phyloP scores from a whole-genome alignment of 2,797 vertebrate species.

The Distichodus sexfasciatus region DNA sequence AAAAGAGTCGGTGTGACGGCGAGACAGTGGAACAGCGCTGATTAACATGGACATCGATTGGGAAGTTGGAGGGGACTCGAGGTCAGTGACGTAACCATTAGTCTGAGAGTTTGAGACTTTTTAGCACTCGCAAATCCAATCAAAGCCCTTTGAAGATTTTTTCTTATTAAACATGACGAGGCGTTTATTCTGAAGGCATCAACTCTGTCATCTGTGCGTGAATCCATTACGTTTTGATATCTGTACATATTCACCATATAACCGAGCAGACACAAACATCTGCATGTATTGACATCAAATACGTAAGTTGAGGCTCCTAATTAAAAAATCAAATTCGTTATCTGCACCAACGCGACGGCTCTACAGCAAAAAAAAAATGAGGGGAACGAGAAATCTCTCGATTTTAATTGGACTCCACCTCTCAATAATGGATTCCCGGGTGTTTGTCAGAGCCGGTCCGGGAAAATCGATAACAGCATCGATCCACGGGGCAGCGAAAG shows the following conservation, averaged over 20 bases:
- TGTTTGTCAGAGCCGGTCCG: slow-evolving; percentile 34
- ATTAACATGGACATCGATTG: slow-evolving; percentile 75
- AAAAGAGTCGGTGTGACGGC: slow-evolving; percentile 60
- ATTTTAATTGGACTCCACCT: slow-evolving; percentile 39
- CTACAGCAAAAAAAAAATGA: slow-evolving; percentile 11
- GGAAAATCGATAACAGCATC: slow-evolving; percentile 42
- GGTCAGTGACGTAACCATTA: no score
- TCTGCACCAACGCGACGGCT: not conserved
- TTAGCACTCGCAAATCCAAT: no score
- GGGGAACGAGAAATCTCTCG: slow-evolving; percentile 21
- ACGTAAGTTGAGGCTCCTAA: no score
- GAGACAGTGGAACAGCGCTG: slow-evolving; percentile 65
- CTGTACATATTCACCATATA: no score
- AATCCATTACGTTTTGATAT: not conserved
- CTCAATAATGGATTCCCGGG: slow-evolving; percentile 37
- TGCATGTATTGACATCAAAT: no score
- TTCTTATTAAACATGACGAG: not conserved
- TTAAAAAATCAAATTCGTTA: slow-evolving; percentile 43
- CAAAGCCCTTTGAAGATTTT: not conserved
- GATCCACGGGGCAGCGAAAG: slow-evolving; percentile 29
- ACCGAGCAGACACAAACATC: no score
- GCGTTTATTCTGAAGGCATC: not conserved
- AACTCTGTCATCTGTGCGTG: not conserved
- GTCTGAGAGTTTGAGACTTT: no score
- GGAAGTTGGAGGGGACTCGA: slow-evolving; percentile 58